A percentile compares a stretch with the other conserved stretches of the same genome.
These are phyloP conservation scores for Gallinago nigripennis DNA, from an alignment of 2,797 vertebrate species.

Conservation along the genomic window DNA sequence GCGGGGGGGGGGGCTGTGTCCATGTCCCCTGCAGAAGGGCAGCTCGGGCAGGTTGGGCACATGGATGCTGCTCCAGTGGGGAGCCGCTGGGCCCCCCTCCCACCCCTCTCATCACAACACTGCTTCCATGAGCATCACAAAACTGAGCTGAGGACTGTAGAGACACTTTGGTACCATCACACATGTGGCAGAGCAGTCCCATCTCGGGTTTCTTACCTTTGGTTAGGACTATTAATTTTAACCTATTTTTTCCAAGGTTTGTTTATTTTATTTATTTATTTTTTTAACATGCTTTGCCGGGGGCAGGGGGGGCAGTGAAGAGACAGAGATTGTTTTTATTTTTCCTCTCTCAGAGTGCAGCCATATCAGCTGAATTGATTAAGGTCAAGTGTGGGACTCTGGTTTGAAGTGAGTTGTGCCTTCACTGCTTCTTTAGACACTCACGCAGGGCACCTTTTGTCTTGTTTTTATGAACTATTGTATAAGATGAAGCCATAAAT, in stretches of 20 bases:
- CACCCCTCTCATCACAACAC: not conserved
- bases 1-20: not conserved
- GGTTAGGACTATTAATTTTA: not conserved
- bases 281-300: not conserved
- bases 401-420: not conserved
- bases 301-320: not conserved
- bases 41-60: not conserved
- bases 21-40: not conserved
- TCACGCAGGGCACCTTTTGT: not conserved
- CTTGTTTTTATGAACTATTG: slow-evolving; percentile 24
- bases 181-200: fast-evolving
- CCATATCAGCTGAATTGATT: slow-evolving; percentile 23
- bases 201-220: not conserved
- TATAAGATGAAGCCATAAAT: not conserved
- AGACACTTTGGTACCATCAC: fast-evolving
- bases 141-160: not conserved
- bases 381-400: not conserved
- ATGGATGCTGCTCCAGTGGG: fast-evolving
- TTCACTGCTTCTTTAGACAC: not conserved
- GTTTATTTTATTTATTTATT: not conserved
- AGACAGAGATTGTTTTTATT: not conserved
- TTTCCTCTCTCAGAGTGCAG: not conserved
- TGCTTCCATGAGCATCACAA: not conserved
- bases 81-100: not conserved
- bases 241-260: not conserved